Evolutionary conservation across 2,888 invertebrate species (phyloP).

Genomic region (Julus scandinavius): DNA sequence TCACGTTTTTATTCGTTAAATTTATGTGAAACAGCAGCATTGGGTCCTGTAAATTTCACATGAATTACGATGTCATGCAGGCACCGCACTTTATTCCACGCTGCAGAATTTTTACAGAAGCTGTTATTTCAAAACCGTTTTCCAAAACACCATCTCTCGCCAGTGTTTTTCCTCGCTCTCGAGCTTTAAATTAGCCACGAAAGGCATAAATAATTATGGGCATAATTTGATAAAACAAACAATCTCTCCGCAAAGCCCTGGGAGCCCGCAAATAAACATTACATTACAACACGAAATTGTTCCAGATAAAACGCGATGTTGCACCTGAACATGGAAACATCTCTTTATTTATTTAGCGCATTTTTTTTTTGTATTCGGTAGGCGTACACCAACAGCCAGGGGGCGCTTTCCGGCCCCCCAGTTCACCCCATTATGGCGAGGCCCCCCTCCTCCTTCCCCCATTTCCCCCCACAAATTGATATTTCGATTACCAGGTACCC

Average conservation of each 20-base stretch:
- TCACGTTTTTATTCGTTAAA: too few relatives aligned
- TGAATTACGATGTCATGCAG: too few relatives aligned
- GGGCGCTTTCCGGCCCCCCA: conserved; percentile 2
- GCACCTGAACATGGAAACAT: conserved; percentile 40
- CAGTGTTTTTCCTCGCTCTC: not conserved
- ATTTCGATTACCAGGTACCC: conserved; percentile 46
- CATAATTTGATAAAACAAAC: conserved; percentile 46
- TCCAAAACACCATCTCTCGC: not conserved
- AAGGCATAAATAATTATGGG: conserved; percentile 41
- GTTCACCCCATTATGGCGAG: not conserved
- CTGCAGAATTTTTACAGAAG: not conserved
- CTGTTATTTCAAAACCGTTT: not conserved
- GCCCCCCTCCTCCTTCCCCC: not conserved
- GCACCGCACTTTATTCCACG: too few relatives aligned
- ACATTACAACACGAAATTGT: conserved; percentile 36
- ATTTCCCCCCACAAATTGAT: not conserved
- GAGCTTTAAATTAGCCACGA: not conserved
- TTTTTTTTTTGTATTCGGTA: not conserved
- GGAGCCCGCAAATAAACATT: conserved; percentile 44
- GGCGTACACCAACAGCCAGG: conserved; percentile 29
- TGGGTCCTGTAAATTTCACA: too few relatives aligned
- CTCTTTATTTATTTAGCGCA: conserved; percentile 9
- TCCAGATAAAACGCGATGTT: conserved; percentile 43
- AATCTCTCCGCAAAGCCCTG: conserved; percentile 36
- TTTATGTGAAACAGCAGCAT: too few relatives aligned